Evolutionary conservation across 2,113 vertebrate genomes (phyloP), one percentile per base, ranked within the genome.

Genomic region (Ageneiosus marmoratus): DNA sequence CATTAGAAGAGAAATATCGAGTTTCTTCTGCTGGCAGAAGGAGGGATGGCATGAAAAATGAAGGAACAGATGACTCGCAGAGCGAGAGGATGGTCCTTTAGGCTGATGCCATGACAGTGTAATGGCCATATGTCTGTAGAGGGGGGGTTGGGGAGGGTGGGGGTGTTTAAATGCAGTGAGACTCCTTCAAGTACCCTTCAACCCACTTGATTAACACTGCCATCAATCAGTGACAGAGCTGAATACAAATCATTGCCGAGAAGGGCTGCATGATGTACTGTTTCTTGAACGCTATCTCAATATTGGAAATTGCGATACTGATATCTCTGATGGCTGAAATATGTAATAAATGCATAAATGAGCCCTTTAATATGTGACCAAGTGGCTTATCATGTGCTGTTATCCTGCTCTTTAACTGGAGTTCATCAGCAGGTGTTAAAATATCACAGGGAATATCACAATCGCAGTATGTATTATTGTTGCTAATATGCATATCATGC

Each of bases 1-100:
- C 83, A 89, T 89, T 89, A 89, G 83, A 87, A 67, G 44, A 85
- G 85, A 87, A 85, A 80, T 86, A 77, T 85, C 41, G 67, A 41
- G 82, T 81, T 80, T 80, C 60, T 53, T 67, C 60, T n/a, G 13
- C 75, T 50, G 65, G 79, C 69, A 34, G 32, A 37, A 5, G 56
- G 78, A 76, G 80, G 44, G 62, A 67, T 29, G 34, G 78, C 73
- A 48, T 84, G 84, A 80, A 83, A 88, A 84, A 85, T 32, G 77
- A 74, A 46, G 77, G 77, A 69, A 76, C 79, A 6, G 77, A 65
- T 51, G 72, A 81, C 63, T 77, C 27, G 46, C 56, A 4, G 41
- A 77, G 76, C 56, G 75, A 80, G 18, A 78, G 77, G 81, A 44
- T 44, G n/a, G 83, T 85, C 76, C 22, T 32, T 70, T 80, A 76